Evolutionary conservation across 1,140 invertebrate species (phyloP), one percentile per base, ranked within the genome.

Genomic region (Micrasema longulum): DNA sequence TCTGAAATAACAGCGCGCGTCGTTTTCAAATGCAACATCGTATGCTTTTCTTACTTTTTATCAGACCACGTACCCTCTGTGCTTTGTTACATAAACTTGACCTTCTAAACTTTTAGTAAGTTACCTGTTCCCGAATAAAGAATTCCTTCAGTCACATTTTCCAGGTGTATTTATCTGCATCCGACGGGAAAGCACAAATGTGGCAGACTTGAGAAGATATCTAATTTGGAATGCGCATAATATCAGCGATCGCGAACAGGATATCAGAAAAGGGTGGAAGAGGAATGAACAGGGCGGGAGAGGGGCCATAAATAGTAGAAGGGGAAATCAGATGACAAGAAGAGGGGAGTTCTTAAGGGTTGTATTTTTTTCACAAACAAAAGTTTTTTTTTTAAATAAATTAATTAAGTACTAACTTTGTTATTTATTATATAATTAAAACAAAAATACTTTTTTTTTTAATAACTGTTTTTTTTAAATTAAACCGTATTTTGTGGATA

Each of bases 201-300:
- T 75, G 73, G 73, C 73, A 71, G 73, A 71, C 65, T 71, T 48
- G 69, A 69, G 64, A 60, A 75, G 73, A 75, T 75, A 75, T 69
- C 73, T 75, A 75, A 75, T 75, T 75, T 75, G 48, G 69, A 72
- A 75, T 75, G 73, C 73, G 69, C 73, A 75, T 75, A 75, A 75
- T 75, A 75, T 72, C 69, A 65, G 69, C 48, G 69, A 75, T 75
- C 73, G 47, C 73, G 73, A 69, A 64, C 69, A 69, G 69, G 73
- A 75, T 75, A 75, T 72, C 73, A 67, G 72, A 62, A n/a, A n/a
- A 23, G 62, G 35, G 35, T n/a, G 38, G 23, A 18, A 6, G 43
- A 50, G 16, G 23, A 31, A n/a, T 35, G 11, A n/a, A 18, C 14
- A 55, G 26, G 20, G 50, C 41, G 52, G 0, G 9, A 41, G 14